phyloP scores from a whole-genome alignment of 2,888 invertebrate species.

The Tenthredo livida region DNA sequence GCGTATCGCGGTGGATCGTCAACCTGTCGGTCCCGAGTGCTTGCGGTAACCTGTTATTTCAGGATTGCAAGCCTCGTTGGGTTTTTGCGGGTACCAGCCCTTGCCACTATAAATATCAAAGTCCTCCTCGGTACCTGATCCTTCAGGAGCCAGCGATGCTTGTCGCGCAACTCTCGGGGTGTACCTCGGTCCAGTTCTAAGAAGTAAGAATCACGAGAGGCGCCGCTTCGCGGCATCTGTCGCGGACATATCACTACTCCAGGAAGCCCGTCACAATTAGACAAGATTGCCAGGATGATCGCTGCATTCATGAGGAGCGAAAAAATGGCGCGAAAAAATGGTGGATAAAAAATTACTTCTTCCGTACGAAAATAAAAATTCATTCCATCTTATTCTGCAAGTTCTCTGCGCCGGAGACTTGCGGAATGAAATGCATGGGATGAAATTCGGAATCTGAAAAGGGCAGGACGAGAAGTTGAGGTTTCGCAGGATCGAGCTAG shows the following conservation, averaged over 20 bases:
- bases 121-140: conserved; percentile 37
- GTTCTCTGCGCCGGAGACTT: neutral
- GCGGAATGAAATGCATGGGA: no score
- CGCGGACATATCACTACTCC: neutral
- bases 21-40: conserved; percentile 62
- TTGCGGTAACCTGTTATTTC: conserved; percentile 75
- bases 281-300: conserved; percentile 60
- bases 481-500: neutral
- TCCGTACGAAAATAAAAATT: neutral
- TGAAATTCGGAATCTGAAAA: no score
- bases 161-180: conserved; percentile 33
- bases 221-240: conserved; percentile 65
- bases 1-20: conserved; percentile 46
- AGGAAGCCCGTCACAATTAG: conserved; percentile 65
- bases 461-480: no score
- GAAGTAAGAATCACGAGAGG: conserved; percentile 29
- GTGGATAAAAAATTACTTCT: neutral
- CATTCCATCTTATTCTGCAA: neutral
- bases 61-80: conserved; percentile 73
- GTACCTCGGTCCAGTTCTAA: conserved; percentile 22
- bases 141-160: neutral
- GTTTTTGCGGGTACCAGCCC: conserved; percentile 70
- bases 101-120: conserved; percentile 71
- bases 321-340: neutral
- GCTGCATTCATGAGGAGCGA: neutral